These are phyloP conservation scores for Tethea ocularis DNA, from an alignment of 2,888 invertebrate species.

Conservation along the genomic window DNA sequence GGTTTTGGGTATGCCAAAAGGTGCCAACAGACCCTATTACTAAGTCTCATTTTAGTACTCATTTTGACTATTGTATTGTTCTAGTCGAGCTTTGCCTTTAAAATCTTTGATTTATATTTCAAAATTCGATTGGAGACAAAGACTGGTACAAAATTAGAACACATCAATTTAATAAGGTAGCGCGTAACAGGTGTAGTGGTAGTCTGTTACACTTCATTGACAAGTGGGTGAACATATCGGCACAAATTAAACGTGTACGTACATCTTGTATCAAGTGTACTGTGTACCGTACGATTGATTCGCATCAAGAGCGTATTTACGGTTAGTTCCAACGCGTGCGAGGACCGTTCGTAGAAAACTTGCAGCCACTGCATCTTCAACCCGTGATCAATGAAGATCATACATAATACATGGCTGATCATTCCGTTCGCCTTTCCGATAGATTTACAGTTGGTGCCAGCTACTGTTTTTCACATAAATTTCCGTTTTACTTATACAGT, in stretches of 20 bases:
- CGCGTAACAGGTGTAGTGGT: too few relatives aligned
- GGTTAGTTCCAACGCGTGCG: conserved; percentile 48
- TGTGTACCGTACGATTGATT: conserved; percentile 68
- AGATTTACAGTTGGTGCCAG: not conserved
- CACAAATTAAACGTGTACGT: conserved; percentile 42
- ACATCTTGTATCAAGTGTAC: conserved; percentile 47
- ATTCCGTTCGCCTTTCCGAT: not conserved
- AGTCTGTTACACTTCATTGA: conserved; percentile 5
- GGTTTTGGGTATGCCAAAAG: too few relatives aligned
- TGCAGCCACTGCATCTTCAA: conserved; percentile 1
- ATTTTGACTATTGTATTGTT: too few relatives aligned
- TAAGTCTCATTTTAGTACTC: too few relatives aligned
- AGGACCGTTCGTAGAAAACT: conserved; percentile 42
- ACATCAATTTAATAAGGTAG: too few relatives aligned
- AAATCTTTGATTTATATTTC: too few relatives aligned
- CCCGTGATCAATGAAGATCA: not conserved
- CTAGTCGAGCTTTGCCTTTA: too few relatives aligned
- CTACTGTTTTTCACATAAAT: not conserved
- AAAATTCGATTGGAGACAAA: too few relatives aligned
- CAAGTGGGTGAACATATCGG: conserved; percentile 43
- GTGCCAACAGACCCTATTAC: too few relatives aligned
- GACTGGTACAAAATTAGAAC: too few relatives aligned
- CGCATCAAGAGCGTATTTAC: conserved; percentile 67
- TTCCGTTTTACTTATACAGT: too few relatives aligned
- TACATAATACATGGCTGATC: not conserved